Conservation (phyloP, 35 echinoderm and acorn worm genomes). For the Eucidaris tribuloides region DNA sequence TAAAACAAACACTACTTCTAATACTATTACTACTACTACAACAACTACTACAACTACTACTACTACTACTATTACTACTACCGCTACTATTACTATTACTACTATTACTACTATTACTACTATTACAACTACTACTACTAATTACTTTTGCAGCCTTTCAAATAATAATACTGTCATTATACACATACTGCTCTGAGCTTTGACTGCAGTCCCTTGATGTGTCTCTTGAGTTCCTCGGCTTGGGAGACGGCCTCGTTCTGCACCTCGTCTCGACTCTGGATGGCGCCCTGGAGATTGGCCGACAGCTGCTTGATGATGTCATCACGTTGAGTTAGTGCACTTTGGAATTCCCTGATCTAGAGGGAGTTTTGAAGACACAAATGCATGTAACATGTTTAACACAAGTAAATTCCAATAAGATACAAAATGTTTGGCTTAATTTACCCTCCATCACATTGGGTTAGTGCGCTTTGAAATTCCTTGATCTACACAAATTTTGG, state of each 20-base stretch:
- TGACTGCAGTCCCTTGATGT: constrained; percentile 79
- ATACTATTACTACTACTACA: too few species aligned
- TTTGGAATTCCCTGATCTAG: constrained; percentile 96
- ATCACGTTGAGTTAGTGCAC: constrained; percentile 77
- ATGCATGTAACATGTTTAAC: too few species aligned
- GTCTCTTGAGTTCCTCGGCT: constrained; percentile 49
- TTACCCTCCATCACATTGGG: constrained; percentile 80
- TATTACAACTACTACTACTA: too few species aligned
- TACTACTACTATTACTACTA: too few species aligned
- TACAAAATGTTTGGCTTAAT: too few species aligned
- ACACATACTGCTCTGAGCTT: constrained; percentile 72
- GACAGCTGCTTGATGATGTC: constrained; percentile 94
- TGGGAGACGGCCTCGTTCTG: constrained; percentile 68
- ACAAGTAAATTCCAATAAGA: too few species aligned
- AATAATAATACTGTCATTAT: too few species aligned
- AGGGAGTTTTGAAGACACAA: not conserved
- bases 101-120: too few species aligned
- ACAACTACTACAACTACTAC: too few species aligned
- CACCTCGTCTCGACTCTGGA: constrained; percentile 75
- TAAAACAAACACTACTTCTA: too few species aligned
- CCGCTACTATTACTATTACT: too few species aligned
- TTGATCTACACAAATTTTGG: constrained; percentile 44
- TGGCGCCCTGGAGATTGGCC: constrained; percentile 63
- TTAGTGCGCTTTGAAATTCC: constrained; percentile 90
- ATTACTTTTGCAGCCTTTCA: too few species aligned